Percentiles rank a stretch among this genome's conserved stretches.
Evolutionary conservation across 2,888 invertebrate genomes (phyloP).

Genomic region (Syrista parreyssii): DNA sequence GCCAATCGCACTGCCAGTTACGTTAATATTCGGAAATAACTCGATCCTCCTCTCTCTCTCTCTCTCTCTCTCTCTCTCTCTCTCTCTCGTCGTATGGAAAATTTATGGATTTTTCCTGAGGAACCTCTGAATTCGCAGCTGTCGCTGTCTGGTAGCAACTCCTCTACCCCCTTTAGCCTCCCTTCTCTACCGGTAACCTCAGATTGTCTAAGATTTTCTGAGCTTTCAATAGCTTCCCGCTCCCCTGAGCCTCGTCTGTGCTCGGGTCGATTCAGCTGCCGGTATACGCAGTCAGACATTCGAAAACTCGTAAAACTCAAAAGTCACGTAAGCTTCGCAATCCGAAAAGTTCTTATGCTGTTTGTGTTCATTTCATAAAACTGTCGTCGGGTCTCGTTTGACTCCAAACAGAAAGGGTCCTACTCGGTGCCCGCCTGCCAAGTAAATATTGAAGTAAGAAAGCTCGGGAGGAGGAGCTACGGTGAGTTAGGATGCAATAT

Average conservation of each 20-base stretch:
- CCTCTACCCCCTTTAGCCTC: background rate
- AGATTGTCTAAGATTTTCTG: background rate
- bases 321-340: background rate
- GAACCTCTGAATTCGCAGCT: background rate
- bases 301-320: background rate
- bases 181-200: background rate
- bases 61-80: too few species aligned
- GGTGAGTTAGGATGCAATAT: background rate
- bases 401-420: constrained; percentile 12
- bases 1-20: background rate
- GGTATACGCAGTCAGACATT: background rate
- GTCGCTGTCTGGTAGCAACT: background rate
- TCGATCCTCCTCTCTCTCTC: background rate
- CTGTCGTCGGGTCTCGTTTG: constrained; percentile 38
- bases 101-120: background rate
- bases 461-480: background rate
- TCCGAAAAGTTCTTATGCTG: background rate
- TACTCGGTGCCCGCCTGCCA: constrained; percentile 11
- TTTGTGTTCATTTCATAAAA: constrained; percentile 43
- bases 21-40: constrained; percentile 3
- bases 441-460: constrained; percentile 43
- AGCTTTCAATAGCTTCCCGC: background rate
- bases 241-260: background rate
- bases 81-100: background rate
- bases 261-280: background rate